Percentiles rank a stretch among this genome's conserved stretches.
Evolutionary conservation across 2,888 invertebrate genomes (phyloP).

Genomic region (Amblyjoppa proteus): DNA sequence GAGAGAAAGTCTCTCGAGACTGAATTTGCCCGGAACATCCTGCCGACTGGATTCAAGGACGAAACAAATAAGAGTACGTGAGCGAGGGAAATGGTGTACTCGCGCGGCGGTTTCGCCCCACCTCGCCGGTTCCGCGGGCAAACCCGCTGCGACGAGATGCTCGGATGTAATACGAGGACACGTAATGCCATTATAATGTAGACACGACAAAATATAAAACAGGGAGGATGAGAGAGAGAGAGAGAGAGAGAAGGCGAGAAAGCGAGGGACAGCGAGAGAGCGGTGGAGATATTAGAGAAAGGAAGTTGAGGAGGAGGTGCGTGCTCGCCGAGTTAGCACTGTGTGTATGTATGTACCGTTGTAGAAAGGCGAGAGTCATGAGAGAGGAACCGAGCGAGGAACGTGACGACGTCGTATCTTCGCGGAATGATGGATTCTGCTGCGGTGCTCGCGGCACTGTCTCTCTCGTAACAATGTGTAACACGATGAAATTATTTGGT

Average conservation of each 20-base stretch:
- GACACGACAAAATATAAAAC: conserved; percentile 79
- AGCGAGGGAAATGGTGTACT: conserved; percentile 48
- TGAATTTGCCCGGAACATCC: conserved; percentile 64
- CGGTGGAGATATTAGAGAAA: conserved; percentile 51
- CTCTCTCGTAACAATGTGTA: not conserved
- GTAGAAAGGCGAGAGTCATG: conserved; percentile 48
- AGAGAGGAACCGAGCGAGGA: conserved; percentile 66
- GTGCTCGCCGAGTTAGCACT: conserved; percentile 18
- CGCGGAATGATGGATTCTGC: conserved; percentile 56
- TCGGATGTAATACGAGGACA: conserved; percentile 80
- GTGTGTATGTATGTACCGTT: conserved; percentile 3
- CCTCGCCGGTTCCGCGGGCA: not conserved
- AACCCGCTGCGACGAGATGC: conserved; percentile 57
- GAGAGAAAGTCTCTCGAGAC: conserved; percentile 55
- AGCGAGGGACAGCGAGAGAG: conserved; percentile 55
- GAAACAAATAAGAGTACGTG: conserved; percentile 75
- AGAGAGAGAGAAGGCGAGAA: conserved; percentile 39
- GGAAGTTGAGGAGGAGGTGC: conserved; percentile 54
- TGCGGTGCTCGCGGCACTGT: not conserved
- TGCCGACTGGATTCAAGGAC: conserved; percentile 66
- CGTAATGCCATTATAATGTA: conserved; percentile 83
- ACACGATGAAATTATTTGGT: conserved; percentile 58
- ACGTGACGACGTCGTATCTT: conserved; percentile 78
- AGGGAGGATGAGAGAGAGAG: conserved; percentile 60
- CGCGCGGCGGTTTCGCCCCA: conserved; percentile 44